Evolutionary conservation across 2,113 vertebrate genomes (phyloP).

Genomic region (Thalassoma bifasciatum): DNA sequence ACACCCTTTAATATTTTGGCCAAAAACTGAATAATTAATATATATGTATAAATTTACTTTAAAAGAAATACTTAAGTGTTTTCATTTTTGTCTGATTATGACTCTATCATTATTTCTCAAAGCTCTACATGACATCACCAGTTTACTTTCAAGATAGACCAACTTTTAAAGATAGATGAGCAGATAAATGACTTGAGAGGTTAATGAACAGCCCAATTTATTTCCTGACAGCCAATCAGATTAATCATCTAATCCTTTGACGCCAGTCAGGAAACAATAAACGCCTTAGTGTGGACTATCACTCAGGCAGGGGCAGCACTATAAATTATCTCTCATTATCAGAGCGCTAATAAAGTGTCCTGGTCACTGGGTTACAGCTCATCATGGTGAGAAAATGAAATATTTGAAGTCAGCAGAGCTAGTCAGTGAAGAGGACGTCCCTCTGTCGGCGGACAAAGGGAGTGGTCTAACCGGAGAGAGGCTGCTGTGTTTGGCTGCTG

Average conservation of each 20-base stretch:
- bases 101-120: too few species aligned
- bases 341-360: neutral
- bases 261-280: neutral
- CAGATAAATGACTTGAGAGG: too few species aligned
- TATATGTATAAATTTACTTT: too few species aligned
- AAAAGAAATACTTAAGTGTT: too few species aligned
- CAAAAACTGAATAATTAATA: too few species aligned
- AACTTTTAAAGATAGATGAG: neutral
- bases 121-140: too few species aligned
- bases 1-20: too few species aligned
- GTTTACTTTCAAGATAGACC: too few species aligned
- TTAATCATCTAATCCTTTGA: neutral
- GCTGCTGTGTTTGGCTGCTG: constrained; percentile 48
- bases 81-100: too few species aligned
- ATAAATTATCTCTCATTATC: neutral
- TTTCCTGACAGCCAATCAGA: neutral
- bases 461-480: constrained; percentile 58
- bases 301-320: neutral
- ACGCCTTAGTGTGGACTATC: neutral
- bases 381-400: constrained; percentile 4
- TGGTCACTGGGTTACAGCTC: constrained; percentile 7
- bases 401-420: constrained; percentile 12
- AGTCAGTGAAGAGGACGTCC: constrained; percentile 46
- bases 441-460: constrained; percentile 60
- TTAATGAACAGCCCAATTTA: neutral